These are phyloP conservation scores for Lepidurus arcticus DNA, from an alignment of 1,140 invertebrate species.

Conservation along the genomic window DNA sequence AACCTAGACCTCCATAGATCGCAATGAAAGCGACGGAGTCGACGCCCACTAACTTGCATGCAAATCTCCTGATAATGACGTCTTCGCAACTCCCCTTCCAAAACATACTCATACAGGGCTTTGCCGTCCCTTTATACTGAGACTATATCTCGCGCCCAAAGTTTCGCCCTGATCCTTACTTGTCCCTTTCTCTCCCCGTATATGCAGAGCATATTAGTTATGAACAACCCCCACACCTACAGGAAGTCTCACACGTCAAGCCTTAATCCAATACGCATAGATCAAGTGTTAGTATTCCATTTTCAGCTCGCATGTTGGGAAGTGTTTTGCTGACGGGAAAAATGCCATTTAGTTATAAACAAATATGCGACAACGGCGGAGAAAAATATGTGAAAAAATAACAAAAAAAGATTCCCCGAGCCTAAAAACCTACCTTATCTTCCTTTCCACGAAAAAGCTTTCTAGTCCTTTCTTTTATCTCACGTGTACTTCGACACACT, in stretches of 20 bases:
- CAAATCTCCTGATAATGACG: neutral
- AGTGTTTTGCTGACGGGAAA: neutral
- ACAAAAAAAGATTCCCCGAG: too few relatives aligned
- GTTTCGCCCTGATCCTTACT: too few relatives aligned
- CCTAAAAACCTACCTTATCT: too few relatives aligned
- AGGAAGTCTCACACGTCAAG: neutral
- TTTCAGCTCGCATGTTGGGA: neutral
- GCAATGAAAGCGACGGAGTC: too few relatives aligned
- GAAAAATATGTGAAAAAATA: too few relatives aligned
- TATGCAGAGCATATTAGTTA: neutral
- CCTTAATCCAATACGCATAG: constrained; percentile 22
- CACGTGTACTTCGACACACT: too few relatives aligned
- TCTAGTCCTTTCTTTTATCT: too few relatives aligned
- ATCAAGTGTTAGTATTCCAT: neutral
- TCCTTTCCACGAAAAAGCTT: too few relatives aligned
- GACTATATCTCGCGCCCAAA: neutral
- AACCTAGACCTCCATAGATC: too few relatives aligned
- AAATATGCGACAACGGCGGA: too few relatives aligned
- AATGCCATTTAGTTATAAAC: neutral
- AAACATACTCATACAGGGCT: too few relatives aligned
- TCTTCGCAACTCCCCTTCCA: neutral
- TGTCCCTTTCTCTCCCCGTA: neutral
- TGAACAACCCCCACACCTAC: neutral
- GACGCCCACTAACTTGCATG: neutral
- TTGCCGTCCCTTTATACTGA: too few relatives aligned